These are phyloP conservation scores for Noctua janthina DNA, from an alignment of 2,888 invertebrate species.

Conservation along the genomic window DNA sequence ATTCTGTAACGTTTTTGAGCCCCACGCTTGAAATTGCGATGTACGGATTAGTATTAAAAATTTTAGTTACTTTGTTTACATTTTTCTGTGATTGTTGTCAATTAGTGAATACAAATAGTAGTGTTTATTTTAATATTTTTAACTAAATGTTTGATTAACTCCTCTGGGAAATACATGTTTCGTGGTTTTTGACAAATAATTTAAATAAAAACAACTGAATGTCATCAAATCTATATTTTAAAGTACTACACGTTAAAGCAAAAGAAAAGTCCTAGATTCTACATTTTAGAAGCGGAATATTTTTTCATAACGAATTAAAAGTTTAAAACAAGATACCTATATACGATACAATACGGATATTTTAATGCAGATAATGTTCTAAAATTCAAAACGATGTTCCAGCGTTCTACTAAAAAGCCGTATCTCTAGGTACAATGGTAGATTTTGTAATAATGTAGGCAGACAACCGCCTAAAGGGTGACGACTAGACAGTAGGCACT, in stretches of 20 bases:
- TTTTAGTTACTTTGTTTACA: not conserved
- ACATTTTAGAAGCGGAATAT: not conserved
- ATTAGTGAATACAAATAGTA: not conserved
- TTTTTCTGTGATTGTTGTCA: not conserved
- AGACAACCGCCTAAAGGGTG: slow-evolving; percentile 63
- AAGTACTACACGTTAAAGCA: not conserved
- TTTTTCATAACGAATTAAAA: not conserved
- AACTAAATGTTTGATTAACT: not conserved
- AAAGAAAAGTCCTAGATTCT: not conserved
- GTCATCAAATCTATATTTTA: not conserved
- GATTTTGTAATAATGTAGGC: slow-evolving; percentile 69
- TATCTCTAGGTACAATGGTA: slow-evolving; percentile 48
- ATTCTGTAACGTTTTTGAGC: not conserved
- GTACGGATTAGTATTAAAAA: not conserved
- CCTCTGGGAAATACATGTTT: not conserved
- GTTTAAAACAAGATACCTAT: too few species aligned
- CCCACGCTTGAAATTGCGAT: not conserved
- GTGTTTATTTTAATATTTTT: not conserved
- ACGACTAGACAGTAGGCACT: slow-evolving; percentile 65
- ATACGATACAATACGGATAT: not conserved
- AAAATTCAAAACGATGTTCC: slow-evolving; percentile 5
- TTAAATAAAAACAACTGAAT: not conserved
- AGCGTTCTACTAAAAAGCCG: slow-evolving; percentile 8
- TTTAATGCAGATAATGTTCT: not conserved
- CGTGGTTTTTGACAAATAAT: not conserved